Conservation (phyloP, 2,888 invertebrate genomes). For the Hyalella azteca region DNA sequence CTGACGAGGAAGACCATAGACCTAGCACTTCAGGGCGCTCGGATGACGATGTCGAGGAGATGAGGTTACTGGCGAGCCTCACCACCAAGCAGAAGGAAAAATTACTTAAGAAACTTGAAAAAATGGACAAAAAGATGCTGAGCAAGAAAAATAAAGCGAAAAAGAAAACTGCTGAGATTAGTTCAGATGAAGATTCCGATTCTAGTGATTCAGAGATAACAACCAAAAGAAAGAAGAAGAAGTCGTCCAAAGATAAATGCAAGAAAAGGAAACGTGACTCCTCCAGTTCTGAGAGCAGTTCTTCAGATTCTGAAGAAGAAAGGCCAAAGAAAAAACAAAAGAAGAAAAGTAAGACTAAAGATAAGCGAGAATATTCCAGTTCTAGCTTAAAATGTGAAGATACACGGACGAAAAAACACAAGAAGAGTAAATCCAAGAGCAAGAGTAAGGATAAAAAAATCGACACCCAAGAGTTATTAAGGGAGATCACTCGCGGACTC, state of each 20-base stretch:
- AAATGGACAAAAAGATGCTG: slow-evolving; percentile 58
- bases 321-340: slow-evolving; percentile 43
- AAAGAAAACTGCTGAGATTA: slow-evolving; percentile 29
- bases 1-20: slow-evolving; percentile 61
- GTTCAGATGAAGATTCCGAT: not conserved
- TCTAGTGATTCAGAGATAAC: slow-evolving; percentile 39
- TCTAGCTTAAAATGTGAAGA: not conserved
- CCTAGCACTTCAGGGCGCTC: not conserved
- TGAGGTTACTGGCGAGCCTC: slow-evolving; percentile 79
- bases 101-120: slow-evolving; percentile 70
- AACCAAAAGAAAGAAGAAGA: slow-evolving; percentile 43
- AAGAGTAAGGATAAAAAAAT: not conserved
- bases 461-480: slow-evolving; percentile 50
- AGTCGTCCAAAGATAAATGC: slow-evolving; percentile 42
- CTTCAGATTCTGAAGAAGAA: slow-evolving; percentile 47
- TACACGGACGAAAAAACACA: not conserved
- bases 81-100: slow-evolving; percentile 89
- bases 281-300: slow-evolving; percentile 29
- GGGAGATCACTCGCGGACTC: slow-evolving; percentile 54
- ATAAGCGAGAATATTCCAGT: not conserved
- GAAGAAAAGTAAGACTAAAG: slow-evolving; percentile 19
- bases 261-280: slow-evolving; percentile 39
- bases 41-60: slow-evolving; percentile 70
- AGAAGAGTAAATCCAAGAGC: not conserved
- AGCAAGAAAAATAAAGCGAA: slow-evolving; percentile 32